Evolutionary conservation across 2,797 vertebrate genomes (phyloP).

Genomic region (Sitta carolinensis): DNA sequence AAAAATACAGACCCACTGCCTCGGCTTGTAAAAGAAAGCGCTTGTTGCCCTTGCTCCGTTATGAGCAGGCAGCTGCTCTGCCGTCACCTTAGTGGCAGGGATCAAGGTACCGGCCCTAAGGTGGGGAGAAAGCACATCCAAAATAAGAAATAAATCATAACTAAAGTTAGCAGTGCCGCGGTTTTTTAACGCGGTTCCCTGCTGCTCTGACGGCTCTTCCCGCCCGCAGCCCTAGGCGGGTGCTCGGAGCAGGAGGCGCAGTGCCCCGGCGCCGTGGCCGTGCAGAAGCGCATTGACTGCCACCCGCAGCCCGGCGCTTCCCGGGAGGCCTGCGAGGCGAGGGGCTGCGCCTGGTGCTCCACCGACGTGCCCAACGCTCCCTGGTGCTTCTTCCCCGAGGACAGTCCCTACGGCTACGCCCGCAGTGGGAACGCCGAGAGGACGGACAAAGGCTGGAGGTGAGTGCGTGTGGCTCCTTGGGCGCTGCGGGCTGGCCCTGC

Average conservation of each 20-base stretch:
- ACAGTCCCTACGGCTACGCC: background rate
- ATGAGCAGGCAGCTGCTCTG: background rate
- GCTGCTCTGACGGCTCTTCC: background rate
- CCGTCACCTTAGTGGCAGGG: background rate
- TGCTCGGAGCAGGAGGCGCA: background rate
- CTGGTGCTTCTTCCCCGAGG: conserved; percentile 20
- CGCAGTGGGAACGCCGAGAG: background rate
- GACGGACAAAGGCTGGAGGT: conserved; percentile 41
- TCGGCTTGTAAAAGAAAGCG: background rate
- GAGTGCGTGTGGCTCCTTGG: fast-evolving
- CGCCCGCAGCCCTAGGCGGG: fast-evolving
- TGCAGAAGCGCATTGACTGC: background rate
- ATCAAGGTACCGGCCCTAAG: fast-evolving
- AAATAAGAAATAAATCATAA: too few species aligned
- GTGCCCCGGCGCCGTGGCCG: fast-evolving
- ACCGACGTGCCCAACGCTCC: background rate
- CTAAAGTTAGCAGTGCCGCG: fast-evolving
- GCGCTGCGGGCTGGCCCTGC: fast-evolving
- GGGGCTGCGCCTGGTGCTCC: conserved; percentile 22
- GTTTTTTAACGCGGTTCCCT: background rate
- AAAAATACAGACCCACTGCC: background rate
- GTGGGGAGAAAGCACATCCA: background rate
- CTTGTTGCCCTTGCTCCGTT: background rate
- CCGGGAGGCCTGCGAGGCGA: background rate
- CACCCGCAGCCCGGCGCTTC: background rate